phyloP scores from a whole-genome alignment of 2,888 invertebrate species.

The Heliconius aoede region DNA sequence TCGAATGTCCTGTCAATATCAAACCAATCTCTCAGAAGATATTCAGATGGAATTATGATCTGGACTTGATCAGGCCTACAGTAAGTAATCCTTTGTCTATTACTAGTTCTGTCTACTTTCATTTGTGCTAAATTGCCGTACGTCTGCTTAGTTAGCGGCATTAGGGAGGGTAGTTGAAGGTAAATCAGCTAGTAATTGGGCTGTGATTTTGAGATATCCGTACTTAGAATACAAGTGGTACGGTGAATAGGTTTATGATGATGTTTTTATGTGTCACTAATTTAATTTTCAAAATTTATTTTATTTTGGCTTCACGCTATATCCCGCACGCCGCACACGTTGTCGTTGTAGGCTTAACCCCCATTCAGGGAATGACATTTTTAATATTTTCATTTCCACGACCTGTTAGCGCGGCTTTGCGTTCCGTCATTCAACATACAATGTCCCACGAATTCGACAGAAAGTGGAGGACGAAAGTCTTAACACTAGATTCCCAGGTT shows the following conservation, averaged over 20 bases:
- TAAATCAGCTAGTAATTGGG: conserved; percentile 30
- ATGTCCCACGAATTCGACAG: too few species aligned
- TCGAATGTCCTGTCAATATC: too few species aligned
- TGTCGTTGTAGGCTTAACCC: too few species aligned
- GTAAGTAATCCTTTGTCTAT: conserved; percentile 47
- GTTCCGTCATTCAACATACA: too few species aligned
- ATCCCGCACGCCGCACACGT: too few species aligned
- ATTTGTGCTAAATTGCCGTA: conserved; percentile 38
- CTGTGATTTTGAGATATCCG: neutral
- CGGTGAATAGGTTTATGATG: neutral
- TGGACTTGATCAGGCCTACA: conserved; percentile 37
- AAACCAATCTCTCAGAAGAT: conserved; percentile 44
- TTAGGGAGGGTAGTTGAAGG: conserved; percentile 35
- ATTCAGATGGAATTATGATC: conserved; percentile 44
- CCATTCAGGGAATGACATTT: too few species aligned
- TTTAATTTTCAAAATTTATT: too few species aligned
- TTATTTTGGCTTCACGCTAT: too few species aligned
- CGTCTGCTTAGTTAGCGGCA: conserved; percentile 39
- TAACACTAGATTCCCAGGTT: too few species aligned
- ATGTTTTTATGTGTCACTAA: neutral
- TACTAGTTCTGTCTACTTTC: conserved; percentile 41
- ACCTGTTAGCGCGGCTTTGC: too few species aligned
- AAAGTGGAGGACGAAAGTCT: too few species aligned
- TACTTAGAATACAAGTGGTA: neutral
- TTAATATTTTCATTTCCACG: too few species aligned